Base-by-base conservation (phyloP, 2,113 vertebrate genomes). In the Petaurus breviceps region DNA sequence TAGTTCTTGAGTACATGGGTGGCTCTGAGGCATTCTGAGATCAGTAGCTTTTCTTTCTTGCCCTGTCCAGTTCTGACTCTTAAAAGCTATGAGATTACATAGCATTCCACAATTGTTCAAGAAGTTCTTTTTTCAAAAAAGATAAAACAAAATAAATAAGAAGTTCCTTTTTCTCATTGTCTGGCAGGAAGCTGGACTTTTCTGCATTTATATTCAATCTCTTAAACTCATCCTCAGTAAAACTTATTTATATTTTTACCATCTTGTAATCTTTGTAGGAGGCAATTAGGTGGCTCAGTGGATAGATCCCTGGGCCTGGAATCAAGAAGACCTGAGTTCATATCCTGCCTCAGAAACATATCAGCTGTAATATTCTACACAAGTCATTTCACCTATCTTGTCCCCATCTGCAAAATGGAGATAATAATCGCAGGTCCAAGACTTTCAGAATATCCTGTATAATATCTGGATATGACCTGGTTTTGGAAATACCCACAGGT, bases 181-280 rank as follows among this genome's bases (percentile, higher is more conserved):
- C 98, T 0, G 99, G 99, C 95, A 99, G 98, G 98, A 99, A 99
- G 97, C 99, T 98, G 53, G 99, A 99, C 96, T 98, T 92, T 0
- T 99, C 99, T 7, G 99, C 99, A 0, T 98, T 99, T 97, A 99
- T 99, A 98, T 99, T 99, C 98, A 99, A 68, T 93, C 98, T 99
- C 97, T 98, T 99, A 97, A 99, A 99, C 9, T 99, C 99, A 57
- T 99, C 98, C 49, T 99, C 99, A 0, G 99, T 99, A 94, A 99
- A 99, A 54, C 98, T 99, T 99, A 99, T 99, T 96, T 98, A 95
- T 2, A 97, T 49, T 77, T 98, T 97, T 8, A 97, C 98, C 2
- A 98, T 98, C 90, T 92, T 61, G 98, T 99, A 99, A 84, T 84
- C 68, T 84, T 16, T n/a, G 1, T 77, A 26, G 14, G 61, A n/a